Evolutionary conservation across 1,140 invertebrate genomes (phyloP), one percentile per base, ranked within the genome.

Genomic region (Homalodisca vitripennis): DNA sequence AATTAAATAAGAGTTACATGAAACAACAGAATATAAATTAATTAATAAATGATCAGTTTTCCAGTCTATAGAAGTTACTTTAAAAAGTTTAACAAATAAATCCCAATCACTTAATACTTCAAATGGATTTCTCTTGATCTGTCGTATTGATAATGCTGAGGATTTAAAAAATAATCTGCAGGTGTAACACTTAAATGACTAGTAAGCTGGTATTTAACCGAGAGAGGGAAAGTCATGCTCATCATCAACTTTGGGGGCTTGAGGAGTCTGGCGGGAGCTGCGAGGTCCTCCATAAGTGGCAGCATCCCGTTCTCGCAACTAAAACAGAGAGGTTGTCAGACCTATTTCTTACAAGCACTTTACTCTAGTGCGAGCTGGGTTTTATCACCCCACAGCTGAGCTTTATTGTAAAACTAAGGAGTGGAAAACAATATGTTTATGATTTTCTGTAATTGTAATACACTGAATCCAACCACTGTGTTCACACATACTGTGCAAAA

Each of bases 181-280:
- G 14, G 22, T 14, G 3, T 51, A 22, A 51, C 48, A 12, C 6
- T 6, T 51, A 51, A 3, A 20, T 20, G 48, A 41, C 34, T 41
- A 41, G 48, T 51, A 51, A 20, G 48, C 48, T 14, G 53, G 24
- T 27, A 24, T 60, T 85, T 90, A 93, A 79, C 91, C 90, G 78
- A 96, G 84, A 75, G 92, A 94, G 72, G 95, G 95, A 82, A 98
- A 97, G 83, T 96, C 94, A 78, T 92, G 89, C 83, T 94, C 94
- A 82, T 98, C 94, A 79, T 97, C 93, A 63, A 98, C 93, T 80
- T 95, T 95, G 24, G 95, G 95, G 77, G 94, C 94, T 71, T 64
- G 13, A 34, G 31, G n/a, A 34, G 20, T 64, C 14, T 14, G 48
- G n/a, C 48, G 48, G n/a, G 48, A 51, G n/a, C 6, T 51, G n/a